These are phyloP conservation scores for Lasioglossum oenotherae DNA, from an alignment of 2,888 invertebrate species.

Conservation along the genomic window DNA sequence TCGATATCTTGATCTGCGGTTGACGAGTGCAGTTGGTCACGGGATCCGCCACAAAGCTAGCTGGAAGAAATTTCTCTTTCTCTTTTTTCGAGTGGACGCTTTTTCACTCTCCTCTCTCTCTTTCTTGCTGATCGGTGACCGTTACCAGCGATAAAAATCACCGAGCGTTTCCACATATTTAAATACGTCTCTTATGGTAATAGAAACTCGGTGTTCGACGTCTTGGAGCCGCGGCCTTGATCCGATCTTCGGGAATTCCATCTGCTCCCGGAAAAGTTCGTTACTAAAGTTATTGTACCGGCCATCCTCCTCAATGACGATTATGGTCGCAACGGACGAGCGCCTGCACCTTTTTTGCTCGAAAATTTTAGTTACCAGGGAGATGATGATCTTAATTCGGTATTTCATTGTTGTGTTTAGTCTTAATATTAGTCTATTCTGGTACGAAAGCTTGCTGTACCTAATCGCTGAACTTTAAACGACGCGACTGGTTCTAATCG, in stretches of 20 bases:
- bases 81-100: not conserved
- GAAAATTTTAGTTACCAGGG: not conserved
- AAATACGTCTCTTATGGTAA: conserved; percentile 53
- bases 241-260: conserved; percentile 37
- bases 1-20: conserved; percentile 72
- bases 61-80: conserved; percentile 9
- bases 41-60: conserved; percentile 43
- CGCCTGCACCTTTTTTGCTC: not conserved
- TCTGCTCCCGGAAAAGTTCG: conserved; percentile 46
- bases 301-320: not conserved
- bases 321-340: not conserved
- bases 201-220: conserved; percentile 38
- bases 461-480: conserved; percentile 49
- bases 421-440: not conserved
- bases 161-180: conserved; percentile 56
- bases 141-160: conserved; percentile 62
- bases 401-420: not conserved
- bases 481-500: not conserved
- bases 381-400: not conserved
- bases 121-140: conserved; percentile 44
- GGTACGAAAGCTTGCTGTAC: not conserved
- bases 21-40: conserved; percentile 63
- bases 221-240: conserved; percentile 18
- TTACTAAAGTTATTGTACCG: conserved; percentile 22
- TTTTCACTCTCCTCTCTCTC: not conserved